A percentile compares a stretch with the other conserved stretches of the same genome.
Conservation (phyloP, 1,140 invertebrate genomes). For the Drosophila littoralis region DNA sequence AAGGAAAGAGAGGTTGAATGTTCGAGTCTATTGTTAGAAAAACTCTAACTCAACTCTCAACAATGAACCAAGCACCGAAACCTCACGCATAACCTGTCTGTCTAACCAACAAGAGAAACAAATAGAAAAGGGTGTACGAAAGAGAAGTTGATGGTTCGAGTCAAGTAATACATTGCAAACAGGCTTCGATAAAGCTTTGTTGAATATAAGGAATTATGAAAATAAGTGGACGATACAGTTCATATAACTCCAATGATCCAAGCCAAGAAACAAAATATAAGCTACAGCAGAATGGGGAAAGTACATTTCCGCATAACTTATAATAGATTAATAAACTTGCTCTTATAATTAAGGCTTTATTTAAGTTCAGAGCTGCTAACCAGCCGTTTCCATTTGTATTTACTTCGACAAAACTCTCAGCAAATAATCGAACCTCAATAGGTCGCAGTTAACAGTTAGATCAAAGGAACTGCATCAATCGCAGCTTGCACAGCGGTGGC, state of each 20-base stretch:
- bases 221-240: no score
- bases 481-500: conserved; percentile 22
- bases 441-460: conserved; percentile 10
- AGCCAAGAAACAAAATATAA: no score
- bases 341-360: not conserved
- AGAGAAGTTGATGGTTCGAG: not conserved
- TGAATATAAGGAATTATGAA: no score
- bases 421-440: conserved; percentile 32
- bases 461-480: conserved; percentile 33
- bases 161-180: no score
- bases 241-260: no score
- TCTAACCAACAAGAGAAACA: conserved; percentile 25
- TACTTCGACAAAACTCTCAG: not conserved
- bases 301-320: no score
- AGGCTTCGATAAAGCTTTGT: no score
- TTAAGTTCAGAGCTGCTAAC: not conserved
- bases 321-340: not conserved
- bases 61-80: no score
- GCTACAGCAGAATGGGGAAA: no score
- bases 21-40: no score
- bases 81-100: no score
- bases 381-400: not conserved
- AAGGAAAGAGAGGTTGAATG: not conserved
- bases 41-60: no score
- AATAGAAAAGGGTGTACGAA: not conserved